Conservation (phyloP, 2,113 vertebrate genomes). For the Trematocara unimaculatum region DNA sequence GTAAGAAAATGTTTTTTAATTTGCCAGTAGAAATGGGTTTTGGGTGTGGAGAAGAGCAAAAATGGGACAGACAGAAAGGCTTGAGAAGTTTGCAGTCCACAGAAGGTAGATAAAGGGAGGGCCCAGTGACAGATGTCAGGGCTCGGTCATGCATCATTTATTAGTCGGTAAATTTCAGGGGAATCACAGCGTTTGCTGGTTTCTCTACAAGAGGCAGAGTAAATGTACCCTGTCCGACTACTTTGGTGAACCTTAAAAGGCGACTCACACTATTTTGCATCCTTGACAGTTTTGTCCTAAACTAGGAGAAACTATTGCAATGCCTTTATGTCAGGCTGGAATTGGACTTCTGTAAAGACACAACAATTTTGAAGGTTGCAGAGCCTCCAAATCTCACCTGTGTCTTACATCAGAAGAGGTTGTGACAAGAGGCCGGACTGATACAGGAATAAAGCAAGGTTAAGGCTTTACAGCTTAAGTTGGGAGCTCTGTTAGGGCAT, state of each 20-base stretch:
- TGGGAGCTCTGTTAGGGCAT: not conserved
- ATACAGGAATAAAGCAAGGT: not conserved
- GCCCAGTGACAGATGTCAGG: not conserved
- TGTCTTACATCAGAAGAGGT: not conserved
- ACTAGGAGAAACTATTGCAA: not conserved
- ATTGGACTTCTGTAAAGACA: not conserved
- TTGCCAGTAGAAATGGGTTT: not conserved
- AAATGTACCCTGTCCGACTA: not conserved
- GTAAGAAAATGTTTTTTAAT: not conserved
- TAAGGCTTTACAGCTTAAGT: not conserved
- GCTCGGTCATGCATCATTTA: not conserved
- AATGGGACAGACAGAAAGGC: not conserved
- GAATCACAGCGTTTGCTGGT: not conserved
- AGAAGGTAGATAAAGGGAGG: not conserved
- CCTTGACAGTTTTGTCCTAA: not conserved
- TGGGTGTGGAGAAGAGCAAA: not conserved
- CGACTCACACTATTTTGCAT: not conserved
- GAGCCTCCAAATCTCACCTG: not conserved
- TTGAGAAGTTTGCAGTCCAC: not conserved
- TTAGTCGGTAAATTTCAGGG: not conserved
- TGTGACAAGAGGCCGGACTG: not conserved
- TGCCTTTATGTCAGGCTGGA: not conserved
- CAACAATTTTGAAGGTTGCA: not conserved
- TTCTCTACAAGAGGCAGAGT: not conserved
- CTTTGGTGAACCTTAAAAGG: not conserved